Base-by-base conservation (phyloP, 2,797 vertebrate genomes). In the Ctenopoma kingsleyae region DNA sequence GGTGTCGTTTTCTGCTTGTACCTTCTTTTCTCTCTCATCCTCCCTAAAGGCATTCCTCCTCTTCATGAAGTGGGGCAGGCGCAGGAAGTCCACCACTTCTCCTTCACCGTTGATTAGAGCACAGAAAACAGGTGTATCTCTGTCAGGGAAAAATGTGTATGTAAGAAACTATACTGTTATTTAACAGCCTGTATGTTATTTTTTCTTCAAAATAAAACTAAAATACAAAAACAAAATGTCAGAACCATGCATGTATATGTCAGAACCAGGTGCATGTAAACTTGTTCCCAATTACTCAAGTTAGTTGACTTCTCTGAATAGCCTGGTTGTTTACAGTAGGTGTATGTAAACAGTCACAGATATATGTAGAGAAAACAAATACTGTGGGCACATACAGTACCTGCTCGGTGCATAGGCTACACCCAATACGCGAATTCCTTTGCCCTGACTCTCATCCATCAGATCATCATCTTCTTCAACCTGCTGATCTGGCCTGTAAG, bases 391-490 rank as follows among this genome's bases (percentile, higher is more conserved):
- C 68, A 3, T 0, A 57, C 68, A 51, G 30, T 71, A 99, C 98
- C 98, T 97, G 92, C 97, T 96, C 8, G 96, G 95, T 15, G 97
- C 96, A 80, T 96, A 99, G 0, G 97, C 98, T 63, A 99, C 96
- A 76, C 98, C 98, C 8, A 99, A 86, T 53, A 99, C 98, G 0
- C 97, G 91, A 76, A 99, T 97, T 67, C 98, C 98, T 80, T 99
- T 99, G 38, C 97, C 96, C 86, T 98, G 98, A 79, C 91, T 96
- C 71, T 99, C 98, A 74, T 99, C 98, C 97, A 99, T 98, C 59
- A 99, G 96, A 82, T 99, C 98, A 12, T 99, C 98, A 0, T 99
- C 98, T 84, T 99, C 98, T 73, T 99, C 98, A 25, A 97, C 95
- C 80, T 99, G 98, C 74, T 99, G 98, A 89, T 99, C 98, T 0